Evolutionary conservation across 1,140 invertebrate genomes (phyloP).

Genomic region (Drosophila suzukii): DNA sequence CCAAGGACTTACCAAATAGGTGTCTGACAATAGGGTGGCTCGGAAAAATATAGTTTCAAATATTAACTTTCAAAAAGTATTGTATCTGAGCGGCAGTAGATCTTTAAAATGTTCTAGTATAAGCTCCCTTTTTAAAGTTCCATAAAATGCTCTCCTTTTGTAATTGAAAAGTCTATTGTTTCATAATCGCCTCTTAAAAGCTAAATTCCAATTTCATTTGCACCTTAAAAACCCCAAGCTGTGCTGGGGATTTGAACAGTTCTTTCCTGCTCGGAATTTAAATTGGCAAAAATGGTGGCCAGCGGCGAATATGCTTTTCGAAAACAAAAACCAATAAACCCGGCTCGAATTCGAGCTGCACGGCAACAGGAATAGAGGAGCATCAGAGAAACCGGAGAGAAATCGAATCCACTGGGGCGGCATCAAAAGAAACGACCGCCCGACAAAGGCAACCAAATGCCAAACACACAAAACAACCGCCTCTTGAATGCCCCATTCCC

Average conservation of each 20-base stretch:
- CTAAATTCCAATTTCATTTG: slow-evolving; percentile 10
- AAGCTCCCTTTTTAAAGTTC: no score
- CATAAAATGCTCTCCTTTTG: neutral
- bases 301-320: slow-evolving; percentile 42
- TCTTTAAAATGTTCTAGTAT: no score
- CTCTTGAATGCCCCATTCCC: neutral
- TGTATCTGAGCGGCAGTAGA: neutral
- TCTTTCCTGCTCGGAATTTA: slow-evolving; percentile 5
- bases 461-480: slow-evolving; percentile 53
- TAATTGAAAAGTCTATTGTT: neutral
- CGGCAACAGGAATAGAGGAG: slow-evolving; percentile 20
- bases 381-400: slow-evolving; percentile 33
- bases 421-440: slow-evolving; percentile 60
- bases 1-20: neutral
- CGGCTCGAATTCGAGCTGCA: slow-evolving; percentile 48
- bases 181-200: neutral
- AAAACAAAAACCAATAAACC: slow-evolving; percentile 67
- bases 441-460: slow-evolving; percentile 70
- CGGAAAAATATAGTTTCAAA: neutral
- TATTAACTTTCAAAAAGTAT: neutral
- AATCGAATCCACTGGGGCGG: slow-evolving; percentile 64
- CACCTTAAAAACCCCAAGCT: slow-evolving; percentile 1
- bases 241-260: slow-evolving; percentile 1
- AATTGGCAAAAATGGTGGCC: slow-evolving; percentile 36
- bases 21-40: neutral